Conservation (phyloP, 2,888 invertebrate genomes). For the Tenthredo distinguenda region DNA sequence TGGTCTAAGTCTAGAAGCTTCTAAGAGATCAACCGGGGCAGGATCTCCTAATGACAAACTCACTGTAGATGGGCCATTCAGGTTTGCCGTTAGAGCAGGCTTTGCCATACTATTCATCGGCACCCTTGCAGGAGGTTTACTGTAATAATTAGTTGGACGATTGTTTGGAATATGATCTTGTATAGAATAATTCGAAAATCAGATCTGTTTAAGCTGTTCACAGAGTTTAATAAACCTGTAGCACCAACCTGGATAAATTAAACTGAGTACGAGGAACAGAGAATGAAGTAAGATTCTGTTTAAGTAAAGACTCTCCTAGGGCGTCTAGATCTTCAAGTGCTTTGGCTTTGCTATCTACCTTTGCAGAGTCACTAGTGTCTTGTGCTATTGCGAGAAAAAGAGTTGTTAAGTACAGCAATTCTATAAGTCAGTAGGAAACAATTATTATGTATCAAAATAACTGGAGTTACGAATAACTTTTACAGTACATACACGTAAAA, state of each 20-base stretch:
- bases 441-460: conserved; percentile 75
- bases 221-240: not conserved
- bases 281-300: conserved; percentile 83
- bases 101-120: conserved; percentile 81
- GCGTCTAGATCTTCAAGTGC: conserved; percentile 89
- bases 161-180: not conserved
- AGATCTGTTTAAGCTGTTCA: not conserved
- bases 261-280: conserved; percentile 77
- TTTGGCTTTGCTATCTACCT: conserved; percentile 78
- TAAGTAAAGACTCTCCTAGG: conserved; percentile 89
- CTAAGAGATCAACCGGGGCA: not conserved
- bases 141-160: conserved; percentile 70
- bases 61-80: not conserved
- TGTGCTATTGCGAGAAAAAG: conserved; percentile 57
- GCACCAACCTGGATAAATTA: conserved; percentile 73
- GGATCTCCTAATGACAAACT: conserved; percentile 19
- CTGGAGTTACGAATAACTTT: conserved; percentile 70
- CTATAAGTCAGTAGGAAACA: conserved; percentile 67
- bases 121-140: conserved; percentile 81
- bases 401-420: conserved; percentile 65
- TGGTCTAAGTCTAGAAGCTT: conserved; percentile 18
- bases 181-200: not conserved
- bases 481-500: conserved; percentile 70
- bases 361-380: conserved; percentile 59
- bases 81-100: conserved; percentile 28